Percentiles rank a stretch among this genome's conserved stretches.
Conservation (phyloP, 2,888 invertebrate genomes). For the Sthenelais limicola region DNA sequence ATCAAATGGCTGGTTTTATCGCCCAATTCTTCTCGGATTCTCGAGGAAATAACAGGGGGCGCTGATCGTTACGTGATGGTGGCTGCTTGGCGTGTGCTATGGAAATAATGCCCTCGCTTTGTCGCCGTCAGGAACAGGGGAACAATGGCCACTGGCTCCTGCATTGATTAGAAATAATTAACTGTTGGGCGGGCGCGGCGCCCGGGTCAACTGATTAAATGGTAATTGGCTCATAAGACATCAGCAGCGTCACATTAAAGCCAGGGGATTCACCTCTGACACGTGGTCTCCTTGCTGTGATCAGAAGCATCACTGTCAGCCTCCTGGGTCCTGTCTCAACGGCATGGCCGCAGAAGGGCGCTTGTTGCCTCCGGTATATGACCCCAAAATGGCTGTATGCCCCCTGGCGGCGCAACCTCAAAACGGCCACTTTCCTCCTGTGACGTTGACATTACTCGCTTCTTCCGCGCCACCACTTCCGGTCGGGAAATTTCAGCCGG, state of each 20-base stretch:
- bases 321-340: too few species aligned
- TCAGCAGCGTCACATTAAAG: constrained; percentile 7
- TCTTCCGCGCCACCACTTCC: not conserved
- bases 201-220: constrained; percentile 31
- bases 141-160: constrained; percentile 22
- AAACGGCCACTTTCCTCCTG: constrained; percentile 23
- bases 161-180: constrained; percentile 41
- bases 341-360: too few species aligned
- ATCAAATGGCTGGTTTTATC: not conserved
- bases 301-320: too few species aligned
- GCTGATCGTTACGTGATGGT: constrained; percentile 29
- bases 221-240: constrained; percentile 39
- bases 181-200: constrained; percentile 29
- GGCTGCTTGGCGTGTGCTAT: constrained; percentile 29
- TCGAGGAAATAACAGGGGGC: not conserved
- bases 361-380: too few species aligned
- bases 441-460: constrained; percentile 18
- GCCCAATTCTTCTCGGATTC: not conserved
- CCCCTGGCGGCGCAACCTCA: not conserved
- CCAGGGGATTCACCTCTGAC: constrained; percentile 14
- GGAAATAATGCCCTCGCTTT: constrained; percentile 35
- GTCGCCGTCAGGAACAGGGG: constrained; percentile 1
- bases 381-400: too few species aligned
- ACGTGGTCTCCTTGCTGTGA: not conserved
- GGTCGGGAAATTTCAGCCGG: constrained; percentile 38